phyloP scores from a whole-genome alignment of 2,797 vertebrate species.

The Gallirallus australis region DNA sequence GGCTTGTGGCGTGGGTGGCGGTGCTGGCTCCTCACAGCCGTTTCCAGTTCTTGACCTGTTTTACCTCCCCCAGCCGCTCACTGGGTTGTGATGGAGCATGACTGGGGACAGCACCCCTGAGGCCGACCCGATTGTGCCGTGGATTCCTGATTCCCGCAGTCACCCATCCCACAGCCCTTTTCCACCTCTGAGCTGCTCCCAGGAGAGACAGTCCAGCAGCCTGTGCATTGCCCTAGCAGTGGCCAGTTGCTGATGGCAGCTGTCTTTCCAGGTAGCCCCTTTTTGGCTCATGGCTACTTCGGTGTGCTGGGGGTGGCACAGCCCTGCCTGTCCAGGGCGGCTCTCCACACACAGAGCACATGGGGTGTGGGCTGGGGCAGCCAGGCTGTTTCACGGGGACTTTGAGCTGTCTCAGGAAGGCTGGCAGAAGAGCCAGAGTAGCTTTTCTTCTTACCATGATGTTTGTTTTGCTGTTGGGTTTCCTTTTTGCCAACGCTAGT shows the following conservation, averaged over 20 bases:
- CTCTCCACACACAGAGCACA: not conserved
- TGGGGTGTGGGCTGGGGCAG: not conserved
- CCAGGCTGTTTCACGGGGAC: not conserved
- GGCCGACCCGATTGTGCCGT: not conserved
- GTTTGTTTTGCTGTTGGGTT: not conserved
- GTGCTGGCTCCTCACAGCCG: not conserved
- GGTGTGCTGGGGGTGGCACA: not conserved
- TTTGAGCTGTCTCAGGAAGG: not conserved
- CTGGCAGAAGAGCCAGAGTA: not conserved
- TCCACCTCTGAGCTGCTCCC: not conserved
- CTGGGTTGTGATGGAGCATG: not conserved
- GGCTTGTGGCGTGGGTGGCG: not conserved
- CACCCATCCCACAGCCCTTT: not conserved
- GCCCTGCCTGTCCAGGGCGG: rapidly evolving
- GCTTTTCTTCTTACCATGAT: not conserved
- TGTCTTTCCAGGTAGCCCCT: not conserved
- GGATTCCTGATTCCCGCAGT: not conserved
- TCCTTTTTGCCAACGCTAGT: not conserved
- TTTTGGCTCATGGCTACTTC: rapidly evolving
- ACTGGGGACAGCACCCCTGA: not conserved
- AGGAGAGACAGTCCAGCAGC: not conserved
- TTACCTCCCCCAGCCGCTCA: not conserved
- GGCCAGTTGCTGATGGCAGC: not conserved
- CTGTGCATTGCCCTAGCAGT: not conserved
- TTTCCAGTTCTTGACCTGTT: not conserved